These are phyloP conservation scores for Eupsilia transversa DNA, from an alignment of 2,888 invertebrate genomes.

Conservation along the genomic window DNA sequence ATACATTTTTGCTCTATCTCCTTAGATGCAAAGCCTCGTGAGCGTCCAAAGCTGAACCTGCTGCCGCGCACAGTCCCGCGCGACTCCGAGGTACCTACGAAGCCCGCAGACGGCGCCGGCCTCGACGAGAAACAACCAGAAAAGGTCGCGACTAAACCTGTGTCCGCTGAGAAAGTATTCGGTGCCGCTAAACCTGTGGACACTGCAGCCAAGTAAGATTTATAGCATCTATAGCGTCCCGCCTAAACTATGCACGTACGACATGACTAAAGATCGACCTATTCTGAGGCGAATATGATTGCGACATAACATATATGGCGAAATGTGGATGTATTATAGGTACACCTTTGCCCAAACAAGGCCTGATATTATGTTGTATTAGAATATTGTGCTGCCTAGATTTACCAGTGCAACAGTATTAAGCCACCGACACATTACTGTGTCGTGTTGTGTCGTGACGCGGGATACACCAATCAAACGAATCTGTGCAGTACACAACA, in stretches of 20 bases:
- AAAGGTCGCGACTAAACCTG: slow-evolving; percentile 85
- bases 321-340: too few species aligned
- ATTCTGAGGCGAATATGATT: too few species aligned
- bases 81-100: slow-evolving; percentile 84
- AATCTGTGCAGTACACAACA: too few species aligned
- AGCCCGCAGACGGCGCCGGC: slow-evolving; percentile 80
- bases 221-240: not conserved
- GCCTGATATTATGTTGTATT: too few species aligned
- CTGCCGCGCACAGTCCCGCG: slow-evolving; percentile 95
- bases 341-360: too few species aligned
- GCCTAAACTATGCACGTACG: not conserved
- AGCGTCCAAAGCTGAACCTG: slow-evolving; percentile 95
- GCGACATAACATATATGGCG: too few species aligned
- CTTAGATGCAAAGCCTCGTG: slow-evolving; percentile 89
- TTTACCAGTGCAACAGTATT: too few species aligned
- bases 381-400: too few species aligned
- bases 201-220: slow-evolving; percentile 93
- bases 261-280: too few species aligned
- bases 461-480: too few species aligned
- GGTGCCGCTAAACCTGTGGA: slow-evolving; percentile 99
- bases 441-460: too few species aligned
- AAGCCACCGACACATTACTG: too few species aligned
- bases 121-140: slow-evolving; percentile 70
- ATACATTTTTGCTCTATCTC: not conserved
- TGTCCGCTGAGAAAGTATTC: slow-evolving; percentile 94